Base-by-base conservation (phyloP, 2,797 vertebrate species). In the Podargus strigoides region DNA sequence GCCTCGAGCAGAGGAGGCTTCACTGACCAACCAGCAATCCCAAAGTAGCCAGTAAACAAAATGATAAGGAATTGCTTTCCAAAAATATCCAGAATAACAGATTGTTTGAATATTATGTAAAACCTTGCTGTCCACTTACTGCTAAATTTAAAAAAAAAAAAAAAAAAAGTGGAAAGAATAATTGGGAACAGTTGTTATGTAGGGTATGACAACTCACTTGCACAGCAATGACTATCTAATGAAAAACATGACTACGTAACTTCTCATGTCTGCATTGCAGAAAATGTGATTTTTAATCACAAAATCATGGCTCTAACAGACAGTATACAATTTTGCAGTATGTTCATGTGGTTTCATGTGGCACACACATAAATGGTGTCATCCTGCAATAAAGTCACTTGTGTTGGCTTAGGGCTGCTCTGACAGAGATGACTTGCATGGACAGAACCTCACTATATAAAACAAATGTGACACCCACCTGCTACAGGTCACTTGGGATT, bases 231-330 rank as follows among this genome's bases (percentile, higher is more conserved):
- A 93, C 91, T 96, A 93, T 78, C 92, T 96, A 82, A 89, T 94
- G 93, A 94, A 82, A 95, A 94, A 90, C 89, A 94, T 36, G 83
- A 94, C 78, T 63, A 75, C 15, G 55, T 56, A 97, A 96, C n/a
- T 94, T 96, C 90, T 96, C 52, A 52, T 74, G 55, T 92, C 78
- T 96, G 84, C 93, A 73, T 95, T 95, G 89, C 41, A 82, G 94
- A 97, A 96, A 89, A 84, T 60, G 53, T 80, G 76, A 92, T 56
- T 91, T 97, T 96, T 95, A 90, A 94, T 89, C 92, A 96, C 94
- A 96, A 97, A 95, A 73, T 88, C 77, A 77, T 67, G 72, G 85
- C 74, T 92, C 82, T 76, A 90, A 76, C 64, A 91, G 91, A 93
- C 85, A 95, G 52, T 63, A 88, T 68, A 49, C 32, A 49, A 55